These are phyloP conservation scores for Lamprotornis superbus DNA, from an alignment of 2,113 vertebrate species.

Conservation along the genomic window DNA sequence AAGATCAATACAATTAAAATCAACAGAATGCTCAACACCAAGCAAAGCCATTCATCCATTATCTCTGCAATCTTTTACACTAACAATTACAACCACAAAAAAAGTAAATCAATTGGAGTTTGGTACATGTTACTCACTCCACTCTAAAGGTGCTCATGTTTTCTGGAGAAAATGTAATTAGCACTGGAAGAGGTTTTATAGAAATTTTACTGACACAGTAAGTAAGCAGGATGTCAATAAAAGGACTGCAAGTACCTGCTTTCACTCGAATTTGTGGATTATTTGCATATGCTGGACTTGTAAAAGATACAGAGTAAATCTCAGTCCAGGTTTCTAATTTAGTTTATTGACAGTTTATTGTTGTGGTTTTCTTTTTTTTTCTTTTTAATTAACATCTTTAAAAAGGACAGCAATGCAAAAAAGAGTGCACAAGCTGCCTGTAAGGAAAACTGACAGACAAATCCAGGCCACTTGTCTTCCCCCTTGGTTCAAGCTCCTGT, in stretches of 20 bases:
- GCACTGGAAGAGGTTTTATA: background rate
- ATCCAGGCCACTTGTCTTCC: background rate
- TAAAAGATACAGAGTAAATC: background rate
- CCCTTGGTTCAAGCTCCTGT: background rate
- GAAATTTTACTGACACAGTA: slow-evolving; percentile 2
- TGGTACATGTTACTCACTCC: background rate
- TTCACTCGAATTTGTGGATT: slow-evolving; percentile 2
- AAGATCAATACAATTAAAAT: slow-evolving; percentile 22
- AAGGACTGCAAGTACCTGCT: background rate
- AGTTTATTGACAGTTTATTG: background rate
- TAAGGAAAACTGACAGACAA: background rate
- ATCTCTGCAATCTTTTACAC: slow-evolving; percentile 24
- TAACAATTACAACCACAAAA: background rate
- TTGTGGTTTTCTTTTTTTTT: background rate
- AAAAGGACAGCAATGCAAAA: background rate
- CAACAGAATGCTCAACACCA: background rate
- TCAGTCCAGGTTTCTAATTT: background rate
- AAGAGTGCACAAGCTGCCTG: accelerated
- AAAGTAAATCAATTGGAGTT: slow-evolving; percentile 23
- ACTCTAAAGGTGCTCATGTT: slow-evolving; percentile 22
- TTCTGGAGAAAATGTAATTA: slow-evolving; percentile 17
- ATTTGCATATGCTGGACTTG: slow-evolving; percentile 32
- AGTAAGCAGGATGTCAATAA: background rate
- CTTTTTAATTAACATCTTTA: background rate
- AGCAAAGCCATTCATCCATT: background rate